A percentile compares a stretch with the other conserved stretches of the same genome.
phyloP scores from a whole-genome alignment of 2,797 vertebrate species.

The Enteromius unitaeniatus region DNA sequence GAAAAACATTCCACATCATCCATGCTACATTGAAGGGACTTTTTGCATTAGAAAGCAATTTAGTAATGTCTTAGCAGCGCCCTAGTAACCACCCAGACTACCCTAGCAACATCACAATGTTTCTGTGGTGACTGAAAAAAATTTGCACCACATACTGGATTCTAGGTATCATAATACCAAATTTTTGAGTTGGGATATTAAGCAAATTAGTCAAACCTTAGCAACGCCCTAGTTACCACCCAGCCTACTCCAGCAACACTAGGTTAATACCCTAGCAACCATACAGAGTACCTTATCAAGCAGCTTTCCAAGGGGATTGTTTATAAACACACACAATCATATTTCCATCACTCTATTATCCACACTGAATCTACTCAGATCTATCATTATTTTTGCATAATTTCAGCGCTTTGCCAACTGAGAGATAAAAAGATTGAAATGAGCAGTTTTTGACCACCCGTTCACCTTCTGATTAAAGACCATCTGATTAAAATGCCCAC shows the following conservation, averaged over 20 bases:
- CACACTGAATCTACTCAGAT: not conserved
- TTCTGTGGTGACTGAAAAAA: not conserved
- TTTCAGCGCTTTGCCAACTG: conserved; percentile 4
- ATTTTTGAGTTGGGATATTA: not conserved
- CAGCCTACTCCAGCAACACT: not conserved
- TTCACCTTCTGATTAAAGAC: conserved; percentile 22
- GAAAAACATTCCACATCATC: not conserved
- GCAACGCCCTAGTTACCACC: not conserved
- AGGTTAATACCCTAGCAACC: not conserved
- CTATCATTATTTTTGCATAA: not conserved
- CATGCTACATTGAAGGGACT: not conserved
- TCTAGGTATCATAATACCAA: not conserved
- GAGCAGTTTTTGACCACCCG: not conserved
- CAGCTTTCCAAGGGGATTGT: not conserved
- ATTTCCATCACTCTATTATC: not conserved
- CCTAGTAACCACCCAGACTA: not conserved
- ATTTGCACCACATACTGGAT: not conserved
- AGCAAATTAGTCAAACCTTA: not conserved
- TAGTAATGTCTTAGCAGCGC: not conserved
- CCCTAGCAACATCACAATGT: not conserved
- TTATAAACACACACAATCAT: not conserved
- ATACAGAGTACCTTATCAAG: not conserved
- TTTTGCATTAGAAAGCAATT: not conserved
- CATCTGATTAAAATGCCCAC: conserved; percentile 37
- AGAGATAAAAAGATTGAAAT: not conserved